Conservation (phyloP, 2,113 vertebrate species). For the Cettia cetti region DNA sequence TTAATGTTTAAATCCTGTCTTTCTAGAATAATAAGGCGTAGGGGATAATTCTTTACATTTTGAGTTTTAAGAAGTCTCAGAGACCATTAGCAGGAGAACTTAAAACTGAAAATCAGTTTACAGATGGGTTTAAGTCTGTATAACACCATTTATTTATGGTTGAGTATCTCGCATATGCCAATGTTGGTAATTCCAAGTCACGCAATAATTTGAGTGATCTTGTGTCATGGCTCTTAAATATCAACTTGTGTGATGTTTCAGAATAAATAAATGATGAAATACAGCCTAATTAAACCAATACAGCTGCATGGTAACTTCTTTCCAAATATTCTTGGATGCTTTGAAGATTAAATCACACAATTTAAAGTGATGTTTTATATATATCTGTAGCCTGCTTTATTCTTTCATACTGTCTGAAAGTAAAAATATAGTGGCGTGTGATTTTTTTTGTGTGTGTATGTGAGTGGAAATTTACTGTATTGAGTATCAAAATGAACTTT, state of each 20-base stretch:
- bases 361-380: background rate
- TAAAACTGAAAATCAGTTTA: constrained; percentile 65
- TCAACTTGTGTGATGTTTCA: constrained; percentile 67
- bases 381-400: background rate
- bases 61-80: constrained; percentile 13
- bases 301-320: constrained; percentile 37
- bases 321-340: constrained; percentile 34
- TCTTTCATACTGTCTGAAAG: background rate
- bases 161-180: constrained; percentile 72
- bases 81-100: constrained; percentile 44
- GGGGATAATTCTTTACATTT: background rate
- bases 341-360: constrained; percentile 42
- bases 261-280: constrained; percentile 71
- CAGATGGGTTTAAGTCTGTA: constrained; percentile 70
- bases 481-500: background rate
- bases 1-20: background rate
- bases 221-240: constrained; percentile 70
- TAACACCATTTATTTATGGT: constrained; percentile 75
- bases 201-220: constrained; percentile 77
- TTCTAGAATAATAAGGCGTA: background rate
- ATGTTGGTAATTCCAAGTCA: constrained; percentile 73
- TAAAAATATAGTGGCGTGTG: background rate
- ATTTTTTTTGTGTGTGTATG: background rate
- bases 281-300: constrained; percentile 57
- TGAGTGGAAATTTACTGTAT: background rate